Evolutionary conservation across 2,113 vertebrate species (phyloP).

Genomic region (Mormoops blainvillei): DNA sequence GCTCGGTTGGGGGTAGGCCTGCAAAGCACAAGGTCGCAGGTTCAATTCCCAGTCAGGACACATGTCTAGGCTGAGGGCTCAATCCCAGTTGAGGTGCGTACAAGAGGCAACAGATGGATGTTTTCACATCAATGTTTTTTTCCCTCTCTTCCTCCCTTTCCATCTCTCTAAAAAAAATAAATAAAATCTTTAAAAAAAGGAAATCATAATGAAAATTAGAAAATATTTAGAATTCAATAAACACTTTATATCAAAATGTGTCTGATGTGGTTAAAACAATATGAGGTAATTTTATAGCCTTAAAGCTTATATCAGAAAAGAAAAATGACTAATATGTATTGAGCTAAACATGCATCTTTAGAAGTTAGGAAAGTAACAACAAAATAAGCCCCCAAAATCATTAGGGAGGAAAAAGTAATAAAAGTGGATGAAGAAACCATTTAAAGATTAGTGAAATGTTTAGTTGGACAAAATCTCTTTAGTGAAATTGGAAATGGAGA

Average conservation of each 20-base stretch:
- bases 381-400: neutral
- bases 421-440: neutral
- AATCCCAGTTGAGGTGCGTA: too few species aligned
- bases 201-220: neutral
- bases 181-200: too few species aligned
- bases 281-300: neutral
- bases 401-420: neutral
- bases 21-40: too few species aligned
- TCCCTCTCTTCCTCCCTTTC: too few species aligned
- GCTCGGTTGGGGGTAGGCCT: too few species aligned
- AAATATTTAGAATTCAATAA: conserved; percentile 4
- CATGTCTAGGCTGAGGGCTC: too few species aligned
- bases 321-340: neutral
- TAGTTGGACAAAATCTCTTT: neutral
- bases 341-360: neutral
- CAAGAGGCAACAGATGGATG: too few species aligned
- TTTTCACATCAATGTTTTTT: too few species aligned
- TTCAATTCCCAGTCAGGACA: too few species aligned
- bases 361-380: neutral
- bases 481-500: neutral
- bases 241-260: neutral
- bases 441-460: neutral
- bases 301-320: neutral
- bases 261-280: neutral
- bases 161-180: too few species aligned